Evolutionary conservation across 2,888 invertebrate species (phyloP), one percentile per base, ranked within the genome.

Genomic region (Rhabditophanes sp.): DNA sequence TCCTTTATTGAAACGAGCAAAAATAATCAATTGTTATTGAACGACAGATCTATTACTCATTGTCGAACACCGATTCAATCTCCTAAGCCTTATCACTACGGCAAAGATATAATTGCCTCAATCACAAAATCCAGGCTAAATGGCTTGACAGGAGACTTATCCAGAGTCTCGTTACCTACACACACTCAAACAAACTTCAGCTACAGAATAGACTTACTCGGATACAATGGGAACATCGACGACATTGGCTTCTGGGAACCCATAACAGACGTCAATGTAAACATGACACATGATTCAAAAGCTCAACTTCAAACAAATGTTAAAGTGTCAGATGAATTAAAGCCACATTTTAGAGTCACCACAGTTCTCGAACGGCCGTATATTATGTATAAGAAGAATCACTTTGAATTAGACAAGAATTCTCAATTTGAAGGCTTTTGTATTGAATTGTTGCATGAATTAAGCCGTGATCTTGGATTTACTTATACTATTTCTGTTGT

Each of bases 361-460:
- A 66, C 67, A 6, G 59, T 30, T 7, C 36, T 68, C 67, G 69
- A 69, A 38, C 47, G 63, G 6, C 70, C 70, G 0, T 70, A 70
- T 45, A 67, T 69, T 14, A 67, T 67, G 64, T 36, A 57, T 25
- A 64, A 56, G 41, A 53, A 48, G 22, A 56, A 65, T 33, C 56
- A 61, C 37, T 54, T 51, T 29, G 60, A 65, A 26, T 39, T 56
- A 19, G 48, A 61, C 33, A 56, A 61, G 31, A 80, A 80, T 64
- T 74, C 74, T 46, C 72, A 78, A 38, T 80, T 78, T 68, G 78
- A 76, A 66, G 80, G 80, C 32, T 80, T 79, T 67, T 79, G 79
- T 67, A 76, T 80, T 44, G 80, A 80, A 65, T 72, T 80, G 27
- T 75, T 78, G 48, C 74, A 75, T 12, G 55, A 57, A 22, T 33